phyloP scores from a whole-genome alignment of 92 coral and sea anemone species.

The Palythoa grandiflora region DNA sequence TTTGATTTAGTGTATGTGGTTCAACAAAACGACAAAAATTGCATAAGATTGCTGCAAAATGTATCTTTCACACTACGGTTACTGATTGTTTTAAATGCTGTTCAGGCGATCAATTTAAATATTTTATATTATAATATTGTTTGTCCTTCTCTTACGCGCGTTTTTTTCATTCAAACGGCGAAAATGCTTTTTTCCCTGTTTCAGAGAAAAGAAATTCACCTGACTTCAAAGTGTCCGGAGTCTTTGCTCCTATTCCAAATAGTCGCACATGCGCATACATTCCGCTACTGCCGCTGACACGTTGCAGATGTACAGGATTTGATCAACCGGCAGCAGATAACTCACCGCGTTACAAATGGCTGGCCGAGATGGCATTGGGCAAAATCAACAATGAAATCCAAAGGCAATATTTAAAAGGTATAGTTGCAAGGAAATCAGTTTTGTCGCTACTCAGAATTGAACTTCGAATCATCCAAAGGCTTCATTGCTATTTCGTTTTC shows the following conservation, averaged over 20 bases:
- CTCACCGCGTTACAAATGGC: slow-evolving; percentile 48
- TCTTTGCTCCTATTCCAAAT: slow-evolving; percentile 55
- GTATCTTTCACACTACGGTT: too few relatives aligned
- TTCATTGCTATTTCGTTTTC: too few relatives aligned
- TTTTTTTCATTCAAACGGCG: neutral
- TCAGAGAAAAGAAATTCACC: slow-evolving; percentile 32
- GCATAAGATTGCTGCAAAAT: too few relatives aligned
- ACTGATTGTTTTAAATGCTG: too few relatives aligned
- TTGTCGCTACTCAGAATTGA: too few relatives aligned
- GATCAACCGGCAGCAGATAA: slow-evolving; percentile 53
- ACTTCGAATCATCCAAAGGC: too few relatives aligned
- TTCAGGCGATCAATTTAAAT: too few relatives aligned
- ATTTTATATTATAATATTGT: too few relatives aligned
- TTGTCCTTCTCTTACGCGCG: too few relatives aligned
- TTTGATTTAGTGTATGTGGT: too few relatives aligned
- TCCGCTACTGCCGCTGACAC: slow-evolving; percentile 61
- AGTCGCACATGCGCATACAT: slow-evolving; percentile 63
- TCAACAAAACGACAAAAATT: too few relatives aligned
- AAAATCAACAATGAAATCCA: slow-evolving; percentile 53
- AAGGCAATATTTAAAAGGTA: slow-evolving; percentile 53
- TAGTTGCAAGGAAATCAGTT: neutral
- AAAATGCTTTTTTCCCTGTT: neutral
- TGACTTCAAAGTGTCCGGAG: slow-evolving; percentile 54
- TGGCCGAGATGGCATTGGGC: slow-evolving; percentile 60
- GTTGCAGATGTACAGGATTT: slow-evolving; percentile 62